Conservation (phyloP, 35 echinoderm and acorn worm genomes). For the Hemicentrotus pulcherrimus region DNA sequence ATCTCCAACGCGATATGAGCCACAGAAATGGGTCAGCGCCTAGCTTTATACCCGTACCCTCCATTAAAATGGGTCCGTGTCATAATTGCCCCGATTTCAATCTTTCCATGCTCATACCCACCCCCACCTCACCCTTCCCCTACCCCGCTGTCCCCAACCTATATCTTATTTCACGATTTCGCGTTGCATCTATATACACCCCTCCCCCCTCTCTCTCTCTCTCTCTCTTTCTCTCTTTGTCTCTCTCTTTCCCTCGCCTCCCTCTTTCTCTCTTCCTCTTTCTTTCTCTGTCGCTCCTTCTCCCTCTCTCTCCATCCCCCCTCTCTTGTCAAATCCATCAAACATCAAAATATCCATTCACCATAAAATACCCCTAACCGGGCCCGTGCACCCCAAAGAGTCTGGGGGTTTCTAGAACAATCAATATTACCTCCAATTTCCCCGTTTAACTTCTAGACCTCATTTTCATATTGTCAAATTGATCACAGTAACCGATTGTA, state of each 20-base stretch:
- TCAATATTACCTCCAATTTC: neutral
- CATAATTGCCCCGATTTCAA: slow-evolving; percentile 17
- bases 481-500: neutral
- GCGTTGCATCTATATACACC: too few relatives aligned
- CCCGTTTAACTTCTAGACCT: neutral
- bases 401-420: neutral
- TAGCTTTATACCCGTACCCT: neutral
- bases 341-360: neutral
- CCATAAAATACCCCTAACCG: neutral
- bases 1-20: neutral
- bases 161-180: too few relatives aligned
- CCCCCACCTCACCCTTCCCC: neutral
- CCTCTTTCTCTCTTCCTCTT: neutral
- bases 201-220: too few relatives aligned
- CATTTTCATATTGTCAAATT: neutral
- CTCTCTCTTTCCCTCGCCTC: too few relatives aligned
- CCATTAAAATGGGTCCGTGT: neutral
- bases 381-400: neutral
- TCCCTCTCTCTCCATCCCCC: neutral
- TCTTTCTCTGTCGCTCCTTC: neutral
- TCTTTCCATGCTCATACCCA: neutral
- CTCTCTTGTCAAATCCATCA: neutral
- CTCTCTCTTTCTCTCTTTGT: too few relatives aligned
- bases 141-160: neutral
- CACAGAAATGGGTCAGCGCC: neutral